These are phyloP conservation scores for Rhyacichthys aspro DNA, from an alignment of 2,797 vertebrate species.

Conservation along the genomic window DNA sequence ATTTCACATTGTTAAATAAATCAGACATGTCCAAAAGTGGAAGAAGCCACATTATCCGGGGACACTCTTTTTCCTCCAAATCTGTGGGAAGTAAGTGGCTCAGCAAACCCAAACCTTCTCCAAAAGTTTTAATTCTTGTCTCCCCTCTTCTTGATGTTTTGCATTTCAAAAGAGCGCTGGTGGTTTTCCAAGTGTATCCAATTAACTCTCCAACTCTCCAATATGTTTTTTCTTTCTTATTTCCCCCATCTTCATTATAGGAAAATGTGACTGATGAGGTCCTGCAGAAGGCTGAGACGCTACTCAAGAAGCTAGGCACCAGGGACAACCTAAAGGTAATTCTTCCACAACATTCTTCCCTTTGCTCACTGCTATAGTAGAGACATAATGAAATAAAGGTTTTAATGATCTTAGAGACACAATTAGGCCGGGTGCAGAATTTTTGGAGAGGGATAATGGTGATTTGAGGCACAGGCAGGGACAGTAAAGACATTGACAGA, in stretches of 20 bases:
- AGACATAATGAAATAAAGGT: slow-evolving; percentile 9
- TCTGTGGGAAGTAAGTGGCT: slow-evolving; percentile 57
- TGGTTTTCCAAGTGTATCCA: slow-evolving; percentile 74
- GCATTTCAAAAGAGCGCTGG: slow-evolving; percentile 71
- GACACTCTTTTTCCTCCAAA: slow-evolving; percentile 25
- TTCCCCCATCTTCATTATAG: slow-evolving; percentile 75
- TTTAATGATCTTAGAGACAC: slow-evolving; percentile 20
- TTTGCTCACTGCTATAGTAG: slow-evolving; percentile 1
- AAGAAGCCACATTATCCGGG: slow-evolving; percentile 37
- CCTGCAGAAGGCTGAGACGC: slow-evolving; percentile 80
- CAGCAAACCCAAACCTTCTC: slow-evolving; percentile 39
- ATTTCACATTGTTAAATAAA: slow-evolving; percentile 49
- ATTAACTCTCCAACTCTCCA: slow-evolving; percentile 65
- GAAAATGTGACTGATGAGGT: slow-evolving; percentile 86
- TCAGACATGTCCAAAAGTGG: slow-evolving; percentile 25
- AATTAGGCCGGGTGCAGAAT: slow-evolving; percentile 11
- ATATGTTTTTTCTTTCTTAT: slow-evolving; percentile 30
- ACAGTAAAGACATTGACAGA: not conserved
- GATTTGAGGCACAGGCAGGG: not conserved
- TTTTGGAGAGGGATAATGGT: not conserved
- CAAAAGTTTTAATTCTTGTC: slow-evolving; percentile 54
- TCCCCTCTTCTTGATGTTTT: slow-evolving; percentile 56
- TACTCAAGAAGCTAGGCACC: slow-evolving; percentile 90
- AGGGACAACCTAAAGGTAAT: slow-evolving; percentile 92
- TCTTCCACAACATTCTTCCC: not conserved